These are phyloP conservation scores for Neosilurus mollespiculum DNA, from an alignment of 2,797 vertebrate genomes.

Conservation along the genomic window DNA sequence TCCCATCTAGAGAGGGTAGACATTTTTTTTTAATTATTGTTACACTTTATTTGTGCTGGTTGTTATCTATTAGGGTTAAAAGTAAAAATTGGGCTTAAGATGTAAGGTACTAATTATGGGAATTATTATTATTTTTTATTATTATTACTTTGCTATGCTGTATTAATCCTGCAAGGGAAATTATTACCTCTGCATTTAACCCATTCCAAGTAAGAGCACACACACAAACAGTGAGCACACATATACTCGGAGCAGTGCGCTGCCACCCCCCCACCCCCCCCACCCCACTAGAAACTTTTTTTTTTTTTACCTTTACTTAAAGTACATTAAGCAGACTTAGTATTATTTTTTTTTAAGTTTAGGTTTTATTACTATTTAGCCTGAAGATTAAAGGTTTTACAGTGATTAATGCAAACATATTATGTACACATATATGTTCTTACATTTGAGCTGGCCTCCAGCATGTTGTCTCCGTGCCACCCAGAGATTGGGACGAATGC, in stretches of 20 bases:
- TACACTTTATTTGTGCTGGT: neutral
- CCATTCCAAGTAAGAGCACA: too few relatives aligned
- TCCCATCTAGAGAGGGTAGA: slow-evolving; percentile 58
- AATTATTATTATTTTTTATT: too few relatives aligned
- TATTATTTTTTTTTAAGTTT: too few relatives aligned
- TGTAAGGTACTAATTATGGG: neutral
- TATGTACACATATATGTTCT: slow-evolving; percentile 52
- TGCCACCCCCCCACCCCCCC: too few relatives aligned
- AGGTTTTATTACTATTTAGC: neutral
- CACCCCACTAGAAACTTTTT: too few relatives aligned
- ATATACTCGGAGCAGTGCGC: too few relatives aligned
- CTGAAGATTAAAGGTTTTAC: neutral
- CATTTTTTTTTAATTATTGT: neutral
- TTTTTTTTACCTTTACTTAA: too few relatives aligned
- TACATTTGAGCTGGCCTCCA: slow-evolving; percentile 75
- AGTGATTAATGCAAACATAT: neutral
- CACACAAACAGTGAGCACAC: too few relatives aligned
- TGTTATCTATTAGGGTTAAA: neutral
- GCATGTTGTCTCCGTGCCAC: slow-evolving; percentile 84
- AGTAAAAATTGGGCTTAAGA: neutral
- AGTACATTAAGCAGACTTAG: too few relatives aligned
- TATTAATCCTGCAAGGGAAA: too few relatives aligned
- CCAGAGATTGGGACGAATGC: slow-evolving; percentile 80
- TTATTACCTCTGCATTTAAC: too few relatives aligned
- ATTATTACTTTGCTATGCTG: too few relatives aligned